A percentile compares a stretch with the other conserved stretches of the same genome.
These are phyloP conservation scores for Ochotona curzoniae DNA, from an alignment of 2,113 vertebrate species.

Conservation along the genomic window DNA sequence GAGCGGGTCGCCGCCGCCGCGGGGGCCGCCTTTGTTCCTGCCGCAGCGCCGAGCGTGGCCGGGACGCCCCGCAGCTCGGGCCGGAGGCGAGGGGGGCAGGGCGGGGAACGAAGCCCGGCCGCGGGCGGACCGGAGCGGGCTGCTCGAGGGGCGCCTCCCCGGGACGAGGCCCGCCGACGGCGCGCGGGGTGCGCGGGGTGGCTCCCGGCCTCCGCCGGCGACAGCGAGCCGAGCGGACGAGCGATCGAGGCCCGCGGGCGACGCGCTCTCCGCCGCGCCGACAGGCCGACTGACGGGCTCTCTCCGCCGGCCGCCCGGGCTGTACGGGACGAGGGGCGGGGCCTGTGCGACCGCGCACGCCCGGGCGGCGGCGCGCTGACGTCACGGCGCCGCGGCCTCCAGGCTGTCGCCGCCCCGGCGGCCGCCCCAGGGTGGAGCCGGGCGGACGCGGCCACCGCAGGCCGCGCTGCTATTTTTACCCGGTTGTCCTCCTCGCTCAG, in stretches of 20 bases:
- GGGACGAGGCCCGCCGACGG: background rate
- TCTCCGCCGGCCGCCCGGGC: background rate
- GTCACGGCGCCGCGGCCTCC: background rate
- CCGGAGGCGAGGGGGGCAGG: conserved; percentile 53
- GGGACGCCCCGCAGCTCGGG: conserved; percentile 65
- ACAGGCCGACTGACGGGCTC: conserved; percentile 46
- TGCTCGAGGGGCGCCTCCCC: background rate
- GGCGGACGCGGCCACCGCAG: background rate
- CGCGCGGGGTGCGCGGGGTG: too few species aligned
- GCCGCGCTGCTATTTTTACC: conserved; percentile 76
- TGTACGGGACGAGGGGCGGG: conserved; percentile 47
- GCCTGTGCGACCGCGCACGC: conserved; percentile 79
- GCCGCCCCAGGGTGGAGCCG: conserved; percentile 66
- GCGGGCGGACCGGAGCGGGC: background rate
- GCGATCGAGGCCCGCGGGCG: accelerated
- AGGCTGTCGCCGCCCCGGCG: too few species aligned
- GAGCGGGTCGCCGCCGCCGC: conserved; percentile 62
- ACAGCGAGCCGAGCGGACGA: too few species aligned
- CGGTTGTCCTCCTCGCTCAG: conserved; percentile 63
- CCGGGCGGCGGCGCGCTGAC: conserved; percentile 73
- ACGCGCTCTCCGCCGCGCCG: background rate
- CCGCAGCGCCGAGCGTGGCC: conserved; percentile 68
- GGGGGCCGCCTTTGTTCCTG: conserved; percentile 72
- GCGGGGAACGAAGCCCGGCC: conserved; percentile 54
- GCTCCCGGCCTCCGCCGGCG: background rate